A percentile compares a stretch with the other conserved stretches of the same genome.
Evolutionary conservation across 2,113 vertebrate genomes (phyloP).

Genomic region (Pseudorasbora parva): DNA sequence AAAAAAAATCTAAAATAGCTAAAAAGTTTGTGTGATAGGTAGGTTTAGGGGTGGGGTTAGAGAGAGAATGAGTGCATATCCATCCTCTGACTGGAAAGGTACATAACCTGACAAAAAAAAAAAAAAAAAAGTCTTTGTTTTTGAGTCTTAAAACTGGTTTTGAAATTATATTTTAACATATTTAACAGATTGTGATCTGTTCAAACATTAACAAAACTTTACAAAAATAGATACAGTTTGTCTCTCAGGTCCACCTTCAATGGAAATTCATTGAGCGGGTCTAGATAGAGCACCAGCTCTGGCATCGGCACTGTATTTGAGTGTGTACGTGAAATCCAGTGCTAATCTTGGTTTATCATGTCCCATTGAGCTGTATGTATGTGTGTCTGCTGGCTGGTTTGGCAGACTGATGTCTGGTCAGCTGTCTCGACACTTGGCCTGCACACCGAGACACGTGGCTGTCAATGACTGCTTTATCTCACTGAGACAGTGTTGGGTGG

Average conservation of each 20-base stretch:
- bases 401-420: slow-evolving; percentile 70
- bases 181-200: too few species aligned
- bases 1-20: too few species aligned
- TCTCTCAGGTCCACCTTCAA: not conserved
- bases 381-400: slow-evolving; percentile 62
- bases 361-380: slow-evolving; percentile 41
- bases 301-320: not conserved
- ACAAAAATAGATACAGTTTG: not conserved
- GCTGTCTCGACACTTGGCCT: slow-evolving; percentile 72
- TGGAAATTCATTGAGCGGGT: not conserved
- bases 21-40: too few species aligned
- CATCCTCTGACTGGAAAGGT: too few species aligned
- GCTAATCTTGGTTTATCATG: not conserved
- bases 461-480: slow-evolving; percentile 64
- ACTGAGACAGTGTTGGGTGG: slow-evolving; percentile 57
- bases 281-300: not conserved
- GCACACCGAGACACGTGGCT: slow-evolving; percentile 67
- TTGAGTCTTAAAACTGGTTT: not conserved
- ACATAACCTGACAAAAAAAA: not conserved
- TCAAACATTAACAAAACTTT: too few species aligned
- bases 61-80: too few species aligned
- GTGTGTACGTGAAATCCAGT: not conserved
- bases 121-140: not conserved
- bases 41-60: too few species aligned
- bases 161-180: not conserved